Base-by-base conservation (phyloP, 92 coral and sea anemone genomes). In the Umimayanthus kanabou region DNA sequence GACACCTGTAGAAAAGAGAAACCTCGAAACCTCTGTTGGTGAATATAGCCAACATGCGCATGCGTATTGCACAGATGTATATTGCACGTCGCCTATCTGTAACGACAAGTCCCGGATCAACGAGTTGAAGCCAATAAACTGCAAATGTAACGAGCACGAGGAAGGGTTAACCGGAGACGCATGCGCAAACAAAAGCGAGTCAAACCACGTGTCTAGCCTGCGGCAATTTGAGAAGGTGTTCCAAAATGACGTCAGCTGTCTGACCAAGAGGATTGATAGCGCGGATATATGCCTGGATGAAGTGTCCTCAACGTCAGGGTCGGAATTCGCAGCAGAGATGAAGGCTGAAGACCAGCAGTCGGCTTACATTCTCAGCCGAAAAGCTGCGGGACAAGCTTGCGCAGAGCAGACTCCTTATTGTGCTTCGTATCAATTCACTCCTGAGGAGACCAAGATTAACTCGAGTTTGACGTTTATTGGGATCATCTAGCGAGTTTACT, bases 391-490 rank as follows among this genome's bases (percentile, higher is more conserved):
- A 16, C 87, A 65, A 4, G 37, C 61, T 53, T 33, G 37, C 37
- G 37, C 37, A 33, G 88, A 70, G 1, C 77, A 67, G 16, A 70
- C 61, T 14, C 40, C 74, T 8, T 73, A 70, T 43, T 69, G 78
- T 45, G 40, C 5, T 43, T 37, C 87, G 14, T 83, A 25, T 30
- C 87, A 83, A 83, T 69, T 70, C 22, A 23, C 67, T 26, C 87
- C 87, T 64, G 94, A 90, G 13, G 92, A 92, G 76, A 89, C 80
- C 6, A 88, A 83, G 20, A 39, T 77, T 9, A 93, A 95, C 57
- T 94, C 94, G 23, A 95, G 98, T 73, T 88, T 95, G 71, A 95
- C 98, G 16, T 95, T 95, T 89, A 95, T 95, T 80, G 98, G 98
- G 40, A 93, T 95, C 67, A 95, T 95, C 39, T 94, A 82, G 18